Evolutionary conservation across 2,113 vertebrate species (phyloP).

Genomic region (Zosterops pallidus): DNA sequence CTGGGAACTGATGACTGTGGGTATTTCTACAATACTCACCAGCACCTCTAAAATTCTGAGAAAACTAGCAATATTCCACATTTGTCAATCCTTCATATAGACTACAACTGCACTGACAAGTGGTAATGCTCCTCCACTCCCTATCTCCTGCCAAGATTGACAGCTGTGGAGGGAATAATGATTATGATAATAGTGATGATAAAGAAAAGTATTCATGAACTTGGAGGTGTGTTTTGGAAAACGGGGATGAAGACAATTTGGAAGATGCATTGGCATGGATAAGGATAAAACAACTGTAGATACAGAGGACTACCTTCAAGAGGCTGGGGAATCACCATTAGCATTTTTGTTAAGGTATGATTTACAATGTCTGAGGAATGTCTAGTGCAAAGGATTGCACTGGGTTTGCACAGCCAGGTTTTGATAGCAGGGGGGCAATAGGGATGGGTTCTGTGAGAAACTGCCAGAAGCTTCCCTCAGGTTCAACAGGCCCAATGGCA

Average conservation of each 20-base stretch:
- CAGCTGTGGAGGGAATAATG: neutral
- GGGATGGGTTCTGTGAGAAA: neutral
- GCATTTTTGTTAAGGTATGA: neutral
- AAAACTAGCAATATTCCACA: neutral
- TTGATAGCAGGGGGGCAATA: neutral
- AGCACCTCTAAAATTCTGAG: neutral
- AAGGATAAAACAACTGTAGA: neutral
- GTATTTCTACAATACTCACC: neutral
- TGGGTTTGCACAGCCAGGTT: neutral
- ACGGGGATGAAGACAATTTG: neutral
- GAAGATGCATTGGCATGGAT: neutral
- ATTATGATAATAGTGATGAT: neutral
- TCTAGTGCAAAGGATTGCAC: neutral
- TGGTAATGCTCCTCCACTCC: neutral
- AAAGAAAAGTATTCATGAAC: neutral
- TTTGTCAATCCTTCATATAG: neutral
- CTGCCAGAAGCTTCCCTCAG: neutral
- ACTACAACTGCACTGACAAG: neutral
- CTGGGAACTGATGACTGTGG: neutral
- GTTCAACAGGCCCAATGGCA: neutral
- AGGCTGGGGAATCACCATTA: neutral
- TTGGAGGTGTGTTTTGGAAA: neutral
- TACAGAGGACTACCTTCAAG: neutral
- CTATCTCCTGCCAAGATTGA: neutral
- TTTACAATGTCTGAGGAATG: neutral